A percentile compares a stretch with the other conserved stretches of the same genome.
Evolutionary conservation across 2,888 invertebrate species (phyloP).

Genomic region (Eupithecia centaureata): DNA sequence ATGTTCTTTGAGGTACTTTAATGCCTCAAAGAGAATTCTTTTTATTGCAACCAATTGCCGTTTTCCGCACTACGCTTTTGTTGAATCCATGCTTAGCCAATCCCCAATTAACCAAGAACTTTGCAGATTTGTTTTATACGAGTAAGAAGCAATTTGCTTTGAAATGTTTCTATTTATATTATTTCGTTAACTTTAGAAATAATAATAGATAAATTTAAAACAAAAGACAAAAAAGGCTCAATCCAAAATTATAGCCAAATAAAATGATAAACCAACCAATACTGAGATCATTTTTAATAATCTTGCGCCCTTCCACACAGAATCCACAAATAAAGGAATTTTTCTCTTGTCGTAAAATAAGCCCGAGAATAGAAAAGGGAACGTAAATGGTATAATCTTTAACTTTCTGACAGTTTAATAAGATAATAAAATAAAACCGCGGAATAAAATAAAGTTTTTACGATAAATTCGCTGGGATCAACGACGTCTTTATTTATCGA

Average conservation of each 20-base stretch:
- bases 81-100: neutral
- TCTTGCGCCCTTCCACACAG: constrained; percentile 52
- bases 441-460: constrained; percentile 49
- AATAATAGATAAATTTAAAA: neutral
- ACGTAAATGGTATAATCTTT: constrained; percentile 74
- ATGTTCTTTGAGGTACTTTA: neutral
- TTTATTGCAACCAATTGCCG: neutral
- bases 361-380: constrained; percentile 70
- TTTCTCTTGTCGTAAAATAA: constrained; percentile 67
- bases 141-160: neutral
- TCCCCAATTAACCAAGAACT: neutral
- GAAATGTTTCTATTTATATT: neutral
- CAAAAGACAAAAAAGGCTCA: neutral
- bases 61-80: neutral
- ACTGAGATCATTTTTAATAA: constrained; percentile 26
- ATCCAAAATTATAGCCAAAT: constrained; percentile 12
- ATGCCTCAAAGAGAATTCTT: too few relatives aligned
- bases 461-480: constrained; percentile 44
- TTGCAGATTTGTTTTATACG: neutral
- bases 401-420: constrained; percentile 82
- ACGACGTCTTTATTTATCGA: constrained; percentile 39
- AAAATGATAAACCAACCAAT: constrained; percentile 28
- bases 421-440: constrained; percentile 78
- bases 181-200: neutral
- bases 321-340: constrained; percentile 67